A percentile compares a stretch with the other conserved stretches of the same genome.
Evolutionary conservation across 1,140 invertebrate genomes (phyloP).

Genomic region (Scaptomyza pallida): DNA sequence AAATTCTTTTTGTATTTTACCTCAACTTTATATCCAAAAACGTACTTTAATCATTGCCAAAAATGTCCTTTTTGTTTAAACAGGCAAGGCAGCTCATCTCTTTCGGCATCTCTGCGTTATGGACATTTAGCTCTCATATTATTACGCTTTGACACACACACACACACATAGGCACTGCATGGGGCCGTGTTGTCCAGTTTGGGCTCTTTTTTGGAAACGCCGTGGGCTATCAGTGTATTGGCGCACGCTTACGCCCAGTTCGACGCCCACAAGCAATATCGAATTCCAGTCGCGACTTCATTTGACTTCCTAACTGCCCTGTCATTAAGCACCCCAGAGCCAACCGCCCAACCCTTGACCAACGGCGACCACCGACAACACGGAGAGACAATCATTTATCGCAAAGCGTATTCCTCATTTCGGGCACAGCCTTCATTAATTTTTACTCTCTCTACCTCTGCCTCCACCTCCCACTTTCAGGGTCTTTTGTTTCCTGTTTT

Average conservation of each 20-base stretch:
- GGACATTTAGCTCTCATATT: background rate
- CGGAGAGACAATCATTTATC: conserved; percentile 27
- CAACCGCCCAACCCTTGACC: conserved; percentile 21
- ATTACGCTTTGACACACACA: background rate
- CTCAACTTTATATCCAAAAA: background rate
- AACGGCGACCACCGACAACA: background rate
- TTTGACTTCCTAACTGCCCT: conserved; percentile 68
- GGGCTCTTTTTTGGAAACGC: conserved; percentile 1
- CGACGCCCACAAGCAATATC: conserved; percentile 52
- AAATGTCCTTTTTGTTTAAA: background rate
- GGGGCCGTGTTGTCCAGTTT: background rate
- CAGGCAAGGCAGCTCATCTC: background rate
- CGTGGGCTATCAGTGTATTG: conserved; percentile 4
- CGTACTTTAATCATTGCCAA: background rate
- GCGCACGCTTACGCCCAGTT: background rate
- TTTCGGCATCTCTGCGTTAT: background rate
- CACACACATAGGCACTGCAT: background rate
- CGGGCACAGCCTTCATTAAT: conserved; percentile 32
- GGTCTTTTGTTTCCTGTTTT: background rate
- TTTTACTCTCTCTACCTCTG: conserved; percentile 12
- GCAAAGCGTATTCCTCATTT: conserved; percentile 22
- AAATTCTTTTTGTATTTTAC: background rate
- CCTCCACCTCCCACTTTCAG: background rate
- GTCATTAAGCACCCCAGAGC: conserved; percentile 51
- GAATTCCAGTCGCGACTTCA: conserved; percentile 71